A percentile compares a stretch with the other conserved stretches of the same genome.
Evolutionary conservation across 2,888 invertebrate genomes (phyloP).

Genomic region (Diaphora mendica): DNA sequence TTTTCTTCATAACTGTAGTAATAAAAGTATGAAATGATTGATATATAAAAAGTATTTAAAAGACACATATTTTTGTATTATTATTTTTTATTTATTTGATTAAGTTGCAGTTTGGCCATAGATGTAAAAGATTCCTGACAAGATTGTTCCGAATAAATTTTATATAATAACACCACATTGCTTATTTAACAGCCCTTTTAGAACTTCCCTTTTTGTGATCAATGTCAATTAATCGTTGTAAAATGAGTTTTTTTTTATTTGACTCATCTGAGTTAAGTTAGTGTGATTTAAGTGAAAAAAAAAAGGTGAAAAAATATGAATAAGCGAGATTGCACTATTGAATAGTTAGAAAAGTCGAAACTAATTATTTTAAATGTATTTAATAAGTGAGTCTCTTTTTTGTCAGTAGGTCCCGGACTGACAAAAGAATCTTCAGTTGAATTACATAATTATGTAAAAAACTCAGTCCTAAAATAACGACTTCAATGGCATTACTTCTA

Average conservation of each 20-base stretch:
- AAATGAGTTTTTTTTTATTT: background rate
- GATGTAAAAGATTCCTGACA: conserved; percentile 63
- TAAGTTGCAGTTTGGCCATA: conserved; percentile 64
- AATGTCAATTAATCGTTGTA: background rate
- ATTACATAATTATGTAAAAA: too few relatives aligned
- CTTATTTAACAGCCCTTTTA: conserved; percentile 2
- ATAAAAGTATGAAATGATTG: conserved; percentile 34
- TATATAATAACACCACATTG: conserved; percentile 61
- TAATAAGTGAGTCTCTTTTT: too few relatives aligned
- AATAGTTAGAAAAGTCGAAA: too few relatives aligned
- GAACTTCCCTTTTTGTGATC: background rate
- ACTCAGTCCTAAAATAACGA: too few relatives aligned
- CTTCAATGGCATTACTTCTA: too few relatives aligned
- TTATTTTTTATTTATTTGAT: conserved; percentile 70
- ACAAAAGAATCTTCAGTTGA: too few relatives aligned
- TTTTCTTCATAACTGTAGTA: conserved; percentile 38
- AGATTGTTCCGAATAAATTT: conserved; percentile 78
- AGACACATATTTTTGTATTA: conserved; percentile 82
- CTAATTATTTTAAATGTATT: too few relatives aligned
- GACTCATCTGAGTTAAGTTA: too few relatives aligned
- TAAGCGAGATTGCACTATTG: too few relatives aligned
- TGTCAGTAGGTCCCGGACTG: too few relatives aligned
- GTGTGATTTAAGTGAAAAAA: too few relatives aligned
- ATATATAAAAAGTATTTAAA: conserved; percentile 62
- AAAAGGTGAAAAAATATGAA: background rate